Evolutionary conservation across 1,140 invertebrate genomes (phyloP), one percentile per base, ranked within the genome.

Genomic region (Babylonia areolata): DNA sequence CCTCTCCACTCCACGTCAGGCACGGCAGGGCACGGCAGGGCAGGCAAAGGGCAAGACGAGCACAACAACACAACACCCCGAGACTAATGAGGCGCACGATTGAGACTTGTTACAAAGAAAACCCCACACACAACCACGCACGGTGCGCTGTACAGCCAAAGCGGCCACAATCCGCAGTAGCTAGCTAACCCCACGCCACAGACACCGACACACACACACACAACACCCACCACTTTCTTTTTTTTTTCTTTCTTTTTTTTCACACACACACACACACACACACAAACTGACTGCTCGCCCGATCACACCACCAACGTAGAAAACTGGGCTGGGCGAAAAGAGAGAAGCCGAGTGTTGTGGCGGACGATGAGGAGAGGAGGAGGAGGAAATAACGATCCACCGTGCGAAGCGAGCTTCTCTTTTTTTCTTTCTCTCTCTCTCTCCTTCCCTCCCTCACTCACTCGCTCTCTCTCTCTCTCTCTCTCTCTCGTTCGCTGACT

Each of bases 21-120:
- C 31, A 73, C 69, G 23, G 31, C n/a, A n/a, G 33, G 31, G 33
- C 5, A 46, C 42, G 5, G 42, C 5, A 15, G 42, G 42, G 42
- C 5, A 46, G 15, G 5, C 69, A 35, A 6, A 35, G 37, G 40
- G 75, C 75, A 6, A 37, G 35, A 2, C 20, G 75, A 37, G 40
- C 35, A 9, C 33, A 37, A 37, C 75, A 77, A n/a, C n/a, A n/a
- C n/a, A n/a, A n/a, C n/a, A 2, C 15, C 33, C 35, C 75, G 37
- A 15, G 31, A 17, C 35, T 77, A 77, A 77, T 77, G 75, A 77
- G 75, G 11, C 75, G 75, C 17, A 37, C 33, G 39, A 42, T 42
- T 77, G 75, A 77, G 39, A 77, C 75, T 77, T 17, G 75, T 77
- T 77, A 77, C 75, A 77, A 77, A 77, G 75, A 77, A 77, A 77